Evolutionary conservation across 2,888 invertebrate genomes (phyloP), one percentile per base, ranked within the genome.

Genomic region (Cerceris rybyensis): DNA sequence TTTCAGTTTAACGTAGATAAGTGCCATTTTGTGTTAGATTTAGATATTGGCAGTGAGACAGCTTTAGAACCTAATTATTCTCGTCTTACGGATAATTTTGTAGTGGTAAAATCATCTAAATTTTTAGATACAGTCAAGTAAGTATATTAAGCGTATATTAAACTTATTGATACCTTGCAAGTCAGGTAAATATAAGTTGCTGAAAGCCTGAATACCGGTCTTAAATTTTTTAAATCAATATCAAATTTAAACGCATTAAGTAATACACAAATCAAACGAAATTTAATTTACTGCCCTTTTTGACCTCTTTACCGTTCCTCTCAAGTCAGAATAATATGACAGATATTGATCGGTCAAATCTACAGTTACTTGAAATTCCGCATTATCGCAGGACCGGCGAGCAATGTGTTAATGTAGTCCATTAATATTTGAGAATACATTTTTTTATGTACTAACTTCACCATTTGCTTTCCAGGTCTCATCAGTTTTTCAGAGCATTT

Each of bases 11-110:
- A 95, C 77, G 93, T 96, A 7, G 94, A 94, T 0, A 94, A 95
- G 68, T 98, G 98, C 88, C 96, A 98, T 93, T 98, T 97, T 91
- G 92, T 98, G 39, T 93, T 98, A 60, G 98, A 98, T 93, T 94
- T 97, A 7, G 97, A 98, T 92, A 92, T 95, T 49, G 96, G 95
- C 0, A 93, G 92, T 68, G 95, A 96, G 70, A 95, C 96, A 0
- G 88, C 93, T 0, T 90, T 96, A 57, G 97, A 98, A 90, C 98
- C 98, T 0, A 95, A 95, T 84, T 98, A 98, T 93, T 94, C 96
- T 16, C 94, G 94, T 46, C 94, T 95, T 82, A 93, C 93, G 8
- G 94, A 93, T 59, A 94, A 95, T 28, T 98, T 98, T 97, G 95
- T 95, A 68, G 91, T 96, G 4, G 90, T 98, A 42, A 95, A 95